Base-by-base conservation (phyloP, 2,113 vertebrate genomes). In the Misgurnus anguillicaudatus region DNA sequence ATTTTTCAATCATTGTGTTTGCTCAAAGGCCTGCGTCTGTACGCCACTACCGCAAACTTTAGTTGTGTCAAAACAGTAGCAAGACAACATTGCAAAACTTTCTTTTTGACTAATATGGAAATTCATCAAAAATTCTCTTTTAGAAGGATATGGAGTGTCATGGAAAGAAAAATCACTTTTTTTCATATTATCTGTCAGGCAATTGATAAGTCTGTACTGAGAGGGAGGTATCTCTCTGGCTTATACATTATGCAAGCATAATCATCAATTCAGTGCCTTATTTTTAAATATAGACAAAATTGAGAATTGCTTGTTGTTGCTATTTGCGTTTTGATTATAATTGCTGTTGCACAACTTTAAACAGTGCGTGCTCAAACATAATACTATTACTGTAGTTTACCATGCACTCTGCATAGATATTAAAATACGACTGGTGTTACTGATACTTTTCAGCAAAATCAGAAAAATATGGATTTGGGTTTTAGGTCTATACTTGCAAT, bases 1-100 rank as follows among this genome's bases (percentile, higher is more conserved):
- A 94, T 94, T 92, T 94, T 95, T 88, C 90, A 88, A 91, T 93
- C 92, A 83, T 84, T 81, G 85, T 94, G 93, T 94, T 95, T 95
- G 93, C 92, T 95, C 93, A 94, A 94, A 93, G 89, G 86, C 91
- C 91, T 93, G 90, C 88, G 89, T 90, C 92, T 79, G 92, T 90
- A 90, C 19, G 88, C 92, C 90, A 89, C 89, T 88, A 90, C 89
- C 86, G 91, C 92, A 94, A 94, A 71, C 68, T 72, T 83, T 31
- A 58, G 71, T 63, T 47, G 17, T 64, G 63, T 71, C 51, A 63
- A 70, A 70, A 78, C 80, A 70, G 81, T 83, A 81, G 73, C 71
- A 69, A 4, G 63, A 21, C 48, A 55, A 73, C 48, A 42, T 3
- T 3, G 39, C 73, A 38, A 47, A 60, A 68, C 91, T 85, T 75